Evolutionary conservation across 2,888 invertebrate species (phyloP).

Genomic region (Synergus japonicus): DNA sequence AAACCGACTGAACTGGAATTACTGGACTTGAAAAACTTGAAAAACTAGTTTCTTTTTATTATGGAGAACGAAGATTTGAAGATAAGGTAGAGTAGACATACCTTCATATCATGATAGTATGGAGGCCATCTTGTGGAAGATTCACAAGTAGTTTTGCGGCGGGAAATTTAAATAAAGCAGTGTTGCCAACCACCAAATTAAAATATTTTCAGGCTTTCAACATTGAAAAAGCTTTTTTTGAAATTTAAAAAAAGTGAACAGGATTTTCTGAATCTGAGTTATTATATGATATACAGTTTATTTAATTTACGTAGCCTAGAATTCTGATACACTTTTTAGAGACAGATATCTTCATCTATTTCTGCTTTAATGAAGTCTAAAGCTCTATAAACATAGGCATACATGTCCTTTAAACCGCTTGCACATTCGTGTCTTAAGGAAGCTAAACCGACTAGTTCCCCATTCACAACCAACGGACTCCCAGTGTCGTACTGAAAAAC

Average conservation of each 20-base stretch:
- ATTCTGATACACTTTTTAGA: not conserved
- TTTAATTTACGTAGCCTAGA: no score
- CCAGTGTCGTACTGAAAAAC: conserved; percentile 17
- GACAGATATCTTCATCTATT: not conserved
- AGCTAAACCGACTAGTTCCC: conserved; percentile 4
- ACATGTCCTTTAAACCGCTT: not conserved
- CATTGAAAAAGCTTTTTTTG: not conserved
- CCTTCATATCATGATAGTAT: not conserved
- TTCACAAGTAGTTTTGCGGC: not conserved
- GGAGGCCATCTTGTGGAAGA: not conserved
- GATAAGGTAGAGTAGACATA: not conserved
- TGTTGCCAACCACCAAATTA: not conserved
- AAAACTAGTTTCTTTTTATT: not conserved
- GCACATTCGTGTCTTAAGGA: conserved; percentile 4
- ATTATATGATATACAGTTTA: no score
- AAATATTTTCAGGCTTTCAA: conserved; percentile 2
- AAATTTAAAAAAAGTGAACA: not conserved
- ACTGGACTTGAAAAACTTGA: not conserved
- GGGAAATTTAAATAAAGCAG: not conserved
- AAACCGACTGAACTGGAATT: no score
- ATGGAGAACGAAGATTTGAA: not conserved
- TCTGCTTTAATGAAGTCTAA: not conserved
- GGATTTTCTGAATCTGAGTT: no score
- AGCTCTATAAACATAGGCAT: not conserved
- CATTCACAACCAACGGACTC: conserved; percentile 13